Evolutionary conservation across 1,140 invertebrate species (phyloP), one percentile per base, ranked within the genome.

Genomic region (Ladona fulva): DNA sequence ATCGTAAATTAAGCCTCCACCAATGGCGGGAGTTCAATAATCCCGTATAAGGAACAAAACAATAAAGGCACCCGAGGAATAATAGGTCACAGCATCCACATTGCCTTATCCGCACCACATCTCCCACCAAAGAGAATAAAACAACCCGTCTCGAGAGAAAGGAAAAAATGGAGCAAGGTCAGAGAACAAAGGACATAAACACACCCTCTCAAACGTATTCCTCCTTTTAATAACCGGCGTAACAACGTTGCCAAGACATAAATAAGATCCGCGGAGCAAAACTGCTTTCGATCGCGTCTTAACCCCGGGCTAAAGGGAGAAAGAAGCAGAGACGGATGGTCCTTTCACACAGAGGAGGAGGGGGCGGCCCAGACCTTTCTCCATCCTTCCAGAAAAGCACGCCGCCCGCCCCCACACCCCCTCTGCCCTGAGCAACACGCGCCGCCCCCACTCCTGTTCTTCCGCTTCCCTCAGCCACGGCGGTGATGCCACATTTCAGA

Each of bases 381-480:
- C 14, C 52, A 66, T 66, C 52, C 52, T 66, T 66, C 52, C 3
- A 66, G 52, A 66, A 66, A 66, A 66, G 52, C 52, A 19, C 52
- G 52, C 44, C 44, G 44, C 44, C 80, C 81, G 77, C 77, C 59
- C 79, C 78, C 79, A 77, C 78, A 80, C 59, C 24, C 73, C 75
- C 42, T 73, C 76, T 16, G 24, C 75, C 73, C n/a, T 42, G 25
- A 24, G 75, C 75, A 79, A 25, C 29, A 24, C 24, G 76, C 37
- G 78, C 80, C 80, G 78, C 78, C 80, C 79, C 81, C 76, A 78
- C 82, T 81, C 78, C 79, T 66, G 80, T 80, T 78, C 80, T 42
- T 76, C 78, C 74, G 77, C 77, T 74, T 12, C 52, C 77, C 66
- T 80, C 59, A 74, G 76, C 44, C 42, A 78, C 74, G 75, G 74